These are phyloP conservation scores for Rhincodon typus DNA, from an alignment of 2,797 vertebrate species.

Conservation along the genomic window DNA sequence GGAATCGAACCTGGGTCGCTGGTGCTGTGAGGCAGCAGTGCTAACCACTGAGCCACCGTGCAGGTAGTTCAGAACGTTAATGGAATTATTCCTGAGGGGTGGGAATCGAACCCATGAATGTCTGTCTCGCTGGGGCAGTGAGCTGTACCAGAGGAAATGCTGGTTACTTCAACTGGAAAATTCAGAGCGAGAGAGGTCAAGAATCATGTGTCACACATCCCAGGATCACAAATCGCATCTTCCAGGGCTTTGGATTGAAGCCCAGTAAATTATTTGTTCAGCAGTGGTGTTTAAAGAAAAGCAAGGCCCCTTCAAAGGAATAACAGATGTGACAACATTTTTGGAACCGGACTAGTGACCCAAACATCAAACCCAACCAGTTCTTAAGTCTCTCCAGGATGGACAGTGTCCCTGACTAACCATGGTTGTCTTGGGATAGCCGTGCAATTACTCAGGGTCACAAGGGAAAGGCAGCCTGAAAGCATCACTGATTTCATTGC, in stretches of 20 bases:
- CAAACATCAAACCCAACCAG: background rate
- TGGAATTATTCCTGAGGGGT: background rate
- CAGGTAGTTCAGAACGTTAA: no score
- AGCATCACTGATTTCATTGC: background rate
- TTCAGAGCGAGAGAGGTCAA: background rate
- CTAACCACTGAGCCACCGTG: no score
- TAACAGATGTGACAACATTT: background rate
- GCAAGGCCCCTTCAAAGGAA: background rate
- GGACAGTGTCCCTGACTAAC: background rate
- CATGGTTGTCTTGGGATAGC: background rate
- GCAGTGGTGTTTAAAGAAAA: background rate
- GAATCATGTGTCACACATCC: background rate
- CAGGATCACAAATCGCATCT: background rate
- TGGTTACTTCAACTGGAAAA: background rate
- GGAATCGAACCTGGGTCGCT: no score
- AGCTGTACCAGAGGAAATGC: background rate
- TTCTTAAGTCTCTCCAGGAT: background rate
- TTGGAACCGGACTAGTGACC: background rate
- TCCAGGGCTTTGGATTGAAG: background rate
- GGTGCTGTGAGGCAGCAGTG: no score
- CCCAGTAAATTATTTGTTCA: background rate
- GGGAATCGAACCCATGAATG: background rate
- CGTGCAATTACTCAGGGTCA: background rate
- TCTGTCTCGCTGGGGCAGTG: background rate
- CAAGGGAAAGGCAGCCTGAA: background rate